A percentile compares a stretch with the other conserved stretches of the same genome.
Evolutionary conservation across 2,888 invertebrate genomes (phyloP).

Genomic region (Stenoptilia bipunctidactyla): DNA sequence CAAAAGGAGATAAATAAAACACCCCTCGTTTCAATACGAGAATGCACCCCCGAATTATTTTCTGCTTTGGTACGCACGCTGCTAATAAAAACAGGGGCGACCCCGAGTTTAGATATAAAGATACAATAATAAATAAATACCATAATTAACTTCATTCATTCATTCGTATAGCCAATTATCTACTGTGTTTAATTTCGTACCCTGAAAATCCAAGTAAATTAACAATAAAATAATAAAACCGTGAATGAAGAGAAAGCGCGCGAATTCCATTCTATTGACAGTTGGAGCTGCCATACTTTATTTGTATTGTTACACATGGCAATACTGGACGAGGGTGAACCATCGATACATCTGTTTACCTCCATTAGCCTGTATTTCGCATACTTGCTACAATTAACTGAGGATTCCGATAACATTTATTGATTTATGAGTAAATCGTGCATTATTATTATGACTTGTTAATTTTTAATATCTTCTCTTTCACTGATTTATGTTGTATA

Average conservation of each 20-base stretch:
- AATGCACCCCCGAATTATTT: slow-evolving; percentile 30
- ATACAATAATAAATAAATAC: slow-evolving; percentile 65
- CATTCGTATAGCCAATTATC: slow-evolving; percentile 57
- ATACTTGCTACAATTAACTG: too few relatives aligned
- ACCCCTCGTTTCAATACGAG: slow-evolving; percentile 15
- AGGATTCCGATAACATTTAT: too few relatives aligned
- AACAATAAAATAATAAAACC: slow-evolving; percentile 25
- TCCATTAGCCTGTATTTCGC: not conserved
- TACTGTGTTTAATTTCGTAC: slow-evolving; percentile 31
- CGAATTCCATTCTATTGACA: slow-evolving; percentile 47
- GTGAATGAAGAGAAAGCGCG: slow-evolving; percentile 27
- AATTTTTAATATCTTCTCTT: too few relatives aligned
- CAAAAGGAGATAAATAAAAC: slow-evolving; percentile 33
- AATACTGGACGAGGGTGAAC: not conserved
- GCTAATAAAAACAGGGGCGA: slow-evolving; percentile 49
- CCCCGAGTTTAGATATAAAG: slow-evolving; percentile 30
- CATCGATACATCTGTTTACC: not conserved
- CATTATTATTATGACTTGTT: too few relatives aligned
- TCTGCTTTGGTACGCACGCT: slow-evolving; percentile 28
- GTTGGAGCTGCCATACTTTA: slow-evolving; percentile 47
- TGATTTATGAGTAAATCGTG: too few relatives aligned
- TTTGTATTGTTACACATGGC: slow-evolving; percentile 29
- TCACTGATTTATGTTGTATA: too few relatives aligned
- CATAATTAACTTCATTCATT: slow-evolving; percentile 61
- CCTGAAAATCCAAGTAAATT: slow-evolving; percentile 29